phyloP scores from a whole-genome alignment of 1,140 invertebrate genomes.

The Drosophila orosa region DNA sequence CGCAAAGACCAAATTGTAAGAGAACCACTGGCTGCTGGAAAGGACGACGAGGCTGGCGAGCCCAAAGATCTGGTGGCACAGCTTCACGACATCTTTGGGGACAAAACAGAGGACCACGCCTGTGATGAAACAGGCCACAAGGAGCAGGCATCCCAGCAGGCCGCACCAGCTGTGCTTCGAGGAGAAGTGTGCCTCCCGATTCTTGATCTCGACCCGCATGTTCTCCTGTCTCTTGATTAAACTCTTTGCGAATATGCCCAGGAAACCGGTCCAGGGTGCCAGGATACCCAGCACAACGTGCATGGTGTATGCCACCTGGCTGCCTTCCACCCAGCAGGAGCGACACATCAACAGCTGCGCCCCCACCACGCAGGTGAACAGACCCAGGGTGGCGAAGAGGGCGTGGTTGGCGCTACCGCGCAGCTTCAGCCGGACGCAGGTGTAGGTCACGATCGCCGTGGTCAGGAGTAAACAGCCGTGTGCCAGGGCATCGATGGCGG shows the following conservation, averaged over 20 bases:
- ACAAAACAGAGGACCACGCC: constrained; percentile 6
- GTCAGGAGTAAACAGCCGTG: neutral
- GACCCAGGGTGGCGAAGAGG: constrained; percentile 19
- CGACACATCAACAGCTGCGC: constrained; percentile 5
- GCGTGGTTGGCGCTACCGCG: constrained; percentile 24
- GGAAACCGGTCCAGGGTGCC: neutral
- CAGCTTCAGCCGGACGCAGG: constrained; percentile 5
- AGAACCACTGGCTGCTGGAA: constrained; percentile 20
- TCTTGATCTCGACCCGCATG: rapidly evolving
- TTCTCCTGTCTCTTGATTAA: neutral
- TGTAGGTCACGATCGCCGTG: neutral
- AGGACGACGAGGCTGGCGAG: constrained; percentile 1
- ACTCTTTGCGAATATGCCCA: constrained; percentile 24
- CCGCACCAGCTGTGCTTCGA: constrained; percentile 44
- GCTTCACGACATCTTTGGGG: neutral
- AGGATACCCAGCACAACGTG: constrained; percentile 35
- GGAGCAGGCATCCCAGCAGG: neutral
- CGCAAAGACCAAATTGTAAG: constrained; percentile 36
- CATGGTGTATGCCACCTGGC: neutral
- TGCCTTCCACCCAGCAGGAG: neutral
- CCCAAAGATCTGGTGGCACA: constrained; percentile 26
- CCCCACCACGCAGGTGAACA: constrained; percentile 21
- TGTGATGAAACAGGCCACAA: neutral
- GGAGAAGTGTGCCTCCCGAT: neutral
- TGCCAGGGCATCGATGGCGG: neutral